These are phyloP conservation scores for Rana temporaria DNA, from an alignment of 2,113 vertebrate species.

Conservation along the genomic window DNA sequence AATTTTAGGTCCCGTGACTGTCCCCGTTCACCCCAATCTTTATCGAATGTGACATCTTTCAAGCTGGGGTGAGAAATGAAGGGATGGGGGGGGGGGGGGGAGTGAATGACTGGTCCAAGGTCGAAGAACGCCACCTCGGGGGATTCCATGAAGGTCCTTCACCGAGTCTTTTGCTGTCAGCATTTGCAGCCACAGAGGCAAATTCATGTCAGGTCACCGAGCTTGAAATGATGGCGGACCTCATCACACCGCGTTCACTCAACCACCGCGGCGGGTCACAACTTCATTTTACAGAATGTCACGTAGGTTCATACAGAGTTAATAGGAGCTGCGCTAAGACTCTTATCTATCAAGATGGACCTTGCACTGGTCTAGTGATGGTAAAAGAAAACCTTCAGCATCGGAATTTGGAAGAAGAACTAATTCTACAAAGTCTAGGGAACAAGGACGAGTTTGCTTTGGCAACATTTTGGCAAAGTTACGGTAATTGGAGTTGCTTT, in stretches of 20 bases:
- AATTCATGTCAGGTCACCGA: not conserved
- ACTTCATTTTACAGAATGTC: slow-evolving; percentile 17
- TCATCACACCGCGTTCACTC: not conserved
- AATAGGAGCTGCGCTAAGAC: not conserved
- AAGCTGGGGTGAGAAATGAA: not conserved
- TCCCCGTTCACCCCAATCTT: no score
- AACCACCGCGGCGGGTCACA: slow-evolving; percentile 8
- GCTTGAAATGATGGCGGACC: not conserved
- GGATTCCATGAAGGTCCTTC: not conserved
- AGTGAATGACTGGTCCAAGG: slow-evolving; percentile 7
- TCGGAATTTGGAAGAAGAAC: no score
- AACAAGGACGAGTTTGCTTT: no score
- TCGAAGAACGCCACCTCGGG: not conserved
- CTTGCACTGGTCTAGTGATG: no score
- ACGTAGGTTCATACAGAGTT: not conserved
- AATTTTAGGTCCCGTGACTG: no score
- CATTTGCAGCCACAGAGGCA: not conserved
- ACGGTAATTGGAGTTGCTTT: no score
- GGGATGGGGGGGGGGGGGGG: not conserved
- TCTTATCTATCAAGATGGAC: slow-evolving; percentile 1
- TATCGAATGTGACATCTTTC: not conserved
- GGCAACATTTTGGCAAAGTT: no score
- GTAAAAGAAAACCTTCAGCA: no score
- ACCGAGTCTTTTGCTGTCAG: not conserved
- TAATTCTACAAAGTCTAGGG: no score